A percentile compares a stretch with the other conserved stretches of the same genome.
These are phyloP conservation scores for Neelides folsomi DNA, from an alignment of 2,888 invertebrate genomes.

Conservation along the genomic window DNA sequence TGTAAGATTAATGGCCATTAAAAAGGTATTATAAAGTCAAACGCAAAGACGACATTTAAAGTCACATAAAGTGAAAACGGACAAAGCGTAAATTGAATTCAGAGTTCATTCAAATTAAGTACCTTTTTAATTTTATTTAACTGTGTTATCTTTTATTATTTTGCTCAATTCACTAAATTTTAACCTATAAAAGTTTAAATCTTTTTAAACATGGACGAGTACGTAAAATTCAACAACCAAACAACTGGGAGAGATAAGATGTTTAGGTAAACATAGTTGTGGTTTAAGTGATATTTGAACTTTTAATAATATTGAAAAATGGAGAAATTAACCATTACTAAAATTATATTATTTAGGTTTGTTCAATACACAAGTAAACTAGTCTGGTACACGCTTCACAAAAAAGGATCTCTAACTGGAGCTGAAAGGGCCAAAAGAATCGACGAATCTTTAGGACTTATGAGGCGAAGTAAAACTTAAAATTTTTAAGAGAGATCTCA, in stretches of 20 bases:
- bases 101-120: no score
- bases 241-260: constrained; percentile 31
- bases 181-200: no score
- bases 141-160: no score
- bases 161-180: no score
- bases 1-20: no score
- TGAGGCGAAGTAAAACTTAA: constrained; percentile 61
- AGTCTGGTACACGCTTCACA: constrained; percentile 62
- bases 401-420: constrained; percentile 48
- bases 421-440: constrained; percentile 64
- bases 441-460: constrained; percentile 69
- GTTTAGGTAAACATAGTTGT: constrained; percentile 21
- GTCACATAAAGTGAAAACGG: no score
- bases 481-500: constrained; percentile 4
- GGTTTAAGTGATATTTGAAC: background rate
- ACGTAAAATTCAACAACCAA: constrained; percentile 30
- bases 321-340: no score
- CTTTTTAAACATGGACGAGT: constrained; percentile 23
- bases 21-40: no score
- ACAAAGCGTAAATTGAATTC: no score
- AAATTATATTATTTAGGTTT: constrained; percentile 48
- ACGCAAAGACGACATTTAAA: no score
- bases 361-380: constrained; percentile 68
- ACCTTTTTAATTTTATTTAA: no score
- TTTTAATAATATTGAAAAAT: no score